phyloP scores from a whole-genome alignment of 2,797 vertebrate genomes.

The Hemibagrus guttatus region DNA sequence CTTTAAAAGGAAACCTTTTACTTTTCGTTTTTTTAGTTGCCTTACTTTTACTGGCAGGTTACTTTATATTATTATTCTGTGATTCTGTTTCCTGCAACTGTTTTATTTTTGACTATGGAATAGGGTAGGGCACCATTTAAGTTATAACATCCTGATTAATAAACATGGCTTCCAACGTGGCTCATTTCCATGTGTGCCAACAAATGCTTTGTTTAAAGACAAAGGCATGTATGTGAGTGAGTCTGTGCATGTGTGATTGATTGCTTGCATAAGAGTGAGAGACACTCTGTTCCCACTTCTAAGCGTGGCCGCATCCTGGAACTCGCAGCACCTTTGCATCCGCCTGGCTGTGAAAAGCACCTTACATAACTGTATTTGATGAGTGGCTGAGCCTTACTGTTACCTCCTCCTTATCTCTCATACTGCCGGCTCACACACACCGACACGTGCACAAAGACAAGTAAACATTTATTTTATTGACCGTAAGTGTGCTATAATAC shows the following conservation, averaged over 20 bases:
- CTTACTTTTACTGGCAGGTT: neutral
- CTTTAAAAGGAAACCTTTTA: no score
- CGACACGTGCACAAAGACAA: conserved; percentile 27
- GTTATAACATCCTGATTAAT: conserved; percentile 9
- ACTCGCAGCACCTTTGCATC: conserved; percentile 65
- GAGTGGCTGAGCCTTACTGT: conserved; percentile 39
- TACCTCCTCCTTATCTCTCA: conserved; percentile 46
- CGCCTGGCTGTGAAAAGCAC: conserved; percentile 61
- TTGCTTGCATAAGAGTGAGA: conserved; percentile 46
- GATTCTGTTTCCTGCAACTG: neutral
- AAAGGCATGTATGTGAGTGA: conserved; percentile 29
- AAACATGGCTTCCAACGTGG: conserved; percentile 25
- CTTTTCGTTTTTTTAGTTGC: neutral
- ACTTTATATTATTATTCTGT: neutral
- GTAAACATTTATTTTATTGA: neutral
- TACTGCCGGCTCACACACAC: conserved; percentile 9
- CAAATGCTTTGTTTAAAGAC: conserved; percentile 23
- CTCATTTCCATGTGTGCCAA: conserved; percentile 18
- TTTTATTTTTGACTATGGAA: neutral
- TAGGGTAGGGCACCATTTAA: conserved; percentile 9
- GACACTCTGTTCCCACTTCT: conserved; percentile 50
- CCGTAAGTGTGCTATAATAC: neutral
- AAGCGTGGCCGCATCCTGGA: conserved; percentile 65
- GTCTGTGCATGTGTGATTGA: conserved; percentile 20
- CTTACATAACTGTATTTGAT: conserved; percentile 74